Conservation (phyloP, 2,113 vertebrate species). For the Eptesicus fuscus region DNA sequence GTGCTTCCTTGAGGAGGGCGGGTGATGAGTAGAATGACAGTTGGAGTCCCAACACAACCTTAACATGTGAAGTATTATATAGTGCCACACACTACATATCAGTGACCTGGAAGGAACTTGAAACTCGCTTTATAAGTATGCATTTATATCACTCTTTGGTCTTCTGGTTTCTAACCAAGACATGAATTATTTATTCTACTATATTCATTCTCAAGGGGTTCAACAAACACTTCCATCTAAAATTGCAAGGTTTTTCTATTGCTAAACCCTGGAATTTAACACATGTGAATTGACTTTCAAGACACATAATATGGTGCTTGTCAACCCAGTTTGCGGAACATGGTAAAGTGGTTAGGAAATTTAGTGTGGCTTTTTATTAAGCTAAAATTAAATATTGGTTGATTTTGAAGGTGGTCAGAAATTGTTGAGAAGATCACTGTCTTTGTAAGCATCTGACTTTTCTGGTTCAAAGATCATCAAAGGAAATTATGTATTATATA, state of each 20-base stretch:
- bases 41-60: background rate
- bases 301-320: background rate
- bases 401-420: slow-evolving; percentile 8
- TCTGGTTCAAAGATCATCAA: slow-evolving; percentile 8
- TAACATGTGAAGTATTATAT: background rate
- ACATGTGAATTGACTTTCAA: background rate
- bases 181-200: background rate
- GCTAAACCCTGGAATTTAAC: background rate
- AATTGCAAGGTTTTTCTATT: slow-evolving; percentile 19
- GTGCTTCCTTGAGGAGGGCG: background rate
- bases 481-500: background rate
- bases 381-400: slow-evolving; percentile 7
- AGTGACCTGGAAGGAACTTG: background rate
- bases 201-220: background rate
- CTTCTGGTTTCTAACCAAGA: slow-evolving; percentile 22
- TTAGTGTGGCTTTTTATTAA: slow-evolving; percentile 4
- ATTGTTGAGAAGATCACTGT: background rate
- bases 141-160: background rate
- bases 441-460: background rate
- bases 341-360: background rate
- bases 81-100: background rate
- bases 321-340: background rate
- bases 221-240: background rate
- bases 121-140: background rate
- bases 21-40: background rate